phyloP scores from a whole-genome alignment of 2,797 vertebrate genomes.

The Epinephelus awoara region DNA sequence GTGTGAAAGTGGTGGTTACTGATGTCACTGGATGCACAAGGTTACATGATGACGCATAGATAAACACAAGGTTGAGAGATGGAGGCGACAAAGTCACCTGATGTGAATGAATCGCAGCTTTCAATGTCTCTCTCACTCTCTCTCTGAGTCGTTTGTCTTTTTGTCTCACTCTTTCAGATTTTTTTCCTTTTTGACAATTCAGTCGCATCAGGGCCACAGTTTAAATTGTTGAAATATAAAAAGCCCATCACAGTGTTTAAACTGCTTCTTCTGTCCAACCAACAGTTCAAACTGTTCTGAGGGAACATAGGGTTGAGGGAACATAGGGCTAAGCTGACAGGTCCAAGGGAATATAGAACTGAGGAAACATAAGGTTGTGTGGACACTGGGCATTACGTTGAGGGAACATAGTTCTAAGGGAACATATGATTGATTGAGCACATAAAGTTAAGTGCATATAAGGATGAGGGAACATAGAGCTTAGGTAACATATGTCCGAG shows the following conservation, averaged over 20 bases:
- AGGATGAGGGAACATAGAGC: no score
- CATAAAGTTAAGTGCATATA: no score
- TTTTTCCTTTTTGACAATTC: background rate
- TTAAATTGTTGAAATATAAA: background rate
- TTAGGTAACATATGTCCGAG: no score
- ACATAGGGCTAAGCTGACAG: no score
- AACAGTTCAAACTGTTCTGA: no score
- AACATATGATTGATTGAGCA: no score
- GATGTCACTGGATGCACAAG: slow-evolving; percentile 51
- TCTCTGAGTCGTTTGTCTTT: slow-evolving; percentile 4
- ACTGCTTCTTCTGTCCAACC: background rate
- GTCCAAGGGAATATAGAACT: no score
- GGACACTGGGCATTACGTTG: no score
- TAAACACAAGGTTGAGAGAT: slow-evolving; percentile 69
- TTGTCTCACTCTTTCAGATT: background rate
- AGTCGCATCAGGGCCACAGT: background rate
- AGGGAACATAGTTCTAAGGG: no score
- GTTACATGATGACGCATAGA: slow-evolving; percentile 50
- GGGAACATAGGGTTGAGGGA: no score
- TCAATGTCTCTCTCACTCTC: slow-evolving; percentile 71
- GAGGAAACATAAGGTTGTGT: no score
- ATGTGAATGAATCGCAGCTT: slow-evolving; percentile 35
- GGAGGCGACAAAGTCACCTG: slow-evolving; percentile 46
- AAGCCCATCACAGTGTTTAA: background rate
- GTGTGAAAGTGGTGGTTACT: slow-evolving; percentile 60